These are phyloP conservation scores for Leucophenga maculata DNA, from an alignment of 2,888 invertebrate species.

Conservation along the genomic window DNA sequence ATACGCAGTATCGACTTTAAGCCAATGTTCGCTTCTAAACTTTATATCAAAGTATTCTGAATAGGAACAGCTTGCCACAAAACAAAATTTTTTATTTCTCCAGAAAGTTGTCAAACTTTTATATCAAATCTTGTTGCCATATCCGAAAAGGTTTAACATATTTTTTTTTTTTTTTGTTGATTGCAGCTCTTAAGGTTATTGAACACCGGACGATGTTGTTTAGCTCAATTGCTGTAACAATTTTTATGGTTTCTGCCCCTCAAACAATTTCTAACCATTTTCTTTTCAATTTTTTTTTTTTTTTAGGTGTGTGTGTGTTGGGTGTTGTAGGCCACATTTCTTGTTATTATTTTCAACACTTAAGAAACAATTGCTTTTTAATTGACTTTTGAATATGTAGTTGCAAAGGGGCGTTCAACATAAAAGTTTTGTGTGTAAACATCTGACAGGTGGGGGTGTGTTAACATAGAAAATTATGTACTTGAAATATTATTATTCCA, in stretches of 20 bases:
- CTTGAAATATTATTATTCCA: too few species aligned
- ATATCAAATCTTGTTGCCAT: not conserved
- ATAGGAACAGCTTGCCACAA: not conserved
- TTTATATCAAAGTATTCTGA: too few species aligned
- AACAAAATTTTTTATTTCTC: not conserved
- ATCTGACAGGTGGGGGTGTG: too few species aligned
- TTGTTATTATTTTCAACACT: constrained; percentile 16
- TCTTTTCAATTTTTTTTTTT: not conserved
- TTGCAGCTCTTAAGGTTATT: constrained; percentile 14
- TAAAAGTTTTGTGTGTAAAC: too few species aligned
- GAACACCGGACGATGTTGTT: not conserved
- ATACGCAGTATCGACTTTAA: too few species aligned
- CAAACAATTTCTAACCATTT: not conserved
- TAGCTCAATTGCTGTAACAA: too few species aligned
- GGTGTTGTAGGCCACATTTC: constrained; percentile 2
- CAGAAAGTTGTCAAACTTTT: not conserved
- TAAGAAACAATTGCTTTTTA: constrained; percentile 19
- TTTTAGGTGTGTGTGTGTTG: constrained; percentile 14
- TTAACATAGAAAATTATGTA: too few species aligned
- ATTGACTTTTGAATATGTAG: constrained; percentile 16
- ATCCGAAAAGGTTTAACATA: not conserved
- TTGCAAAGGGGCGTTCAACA: not conserved
- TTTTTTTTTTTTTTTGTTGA: not conserved
- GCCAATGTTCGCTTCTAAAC: too few species aligned
- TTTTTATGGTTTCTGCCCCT: too few species aligned